Base-by-base conservation (phyloP, 2,888 invertebrate species). In the Glaucopsyche alexis region DNA sequence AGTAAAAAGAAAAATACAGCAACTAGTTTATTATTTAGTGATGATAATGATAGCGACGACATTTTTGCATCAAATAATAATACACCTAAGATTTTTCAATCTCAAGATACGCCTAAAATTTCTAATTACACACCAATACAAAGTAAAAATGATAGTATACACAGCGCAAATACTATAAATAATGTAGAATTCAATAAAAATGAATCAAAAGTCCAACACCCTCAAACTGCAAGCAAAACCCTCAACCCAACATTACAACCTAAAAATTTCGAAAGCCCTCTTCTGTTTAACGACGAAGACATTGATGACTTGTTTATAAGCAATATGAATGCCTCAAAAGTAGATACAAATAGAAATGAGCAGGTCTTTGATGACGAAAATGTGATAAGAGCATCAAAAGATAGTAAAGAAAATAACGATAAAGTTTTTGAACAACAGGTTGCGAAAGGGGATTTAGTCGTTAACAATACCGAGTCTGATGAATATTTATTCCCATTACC, bases 281-380 rank as follows among this genome's bases (percentile, higher is more conserved):
- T 45, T 45, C 42, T 90, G 47, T 89, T 89, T 79, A 86, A 83
- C 78, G 87, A 88, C 72, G 86, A 87, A 65, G 84, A 80, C 66
- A 84, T 77, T 11, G 74, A 76, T 73, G 76, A 77, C 74, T 72
- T 79, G 52, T 76, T 78, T 71, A 69, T 60, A 19, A 76, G 72
- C 73, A 74, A 75, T 40, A 60, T 65, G n/a, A 55, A 74, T 60
- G 38, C 60, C 40, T 50, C 50, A 40, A 66, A n/a, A 29, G 71
- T 74, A 65, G 72, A 72, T 40, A 42, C 49, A 19, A 38, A 19
- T 55, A 13, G 73, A 52, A 42, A 72, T 29, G 9, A 11, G 52
- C 65, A 74, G 45, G 77, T 72, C 16, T 66, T 73, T 60, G 14
- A 74, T 40, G 40, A 71, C 64, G 71, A 75, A 40, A 72, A n/a